Conservation (phyloP, 2,797 vertebrate genomes). For the Alcedo quadribrachys region DNA sequence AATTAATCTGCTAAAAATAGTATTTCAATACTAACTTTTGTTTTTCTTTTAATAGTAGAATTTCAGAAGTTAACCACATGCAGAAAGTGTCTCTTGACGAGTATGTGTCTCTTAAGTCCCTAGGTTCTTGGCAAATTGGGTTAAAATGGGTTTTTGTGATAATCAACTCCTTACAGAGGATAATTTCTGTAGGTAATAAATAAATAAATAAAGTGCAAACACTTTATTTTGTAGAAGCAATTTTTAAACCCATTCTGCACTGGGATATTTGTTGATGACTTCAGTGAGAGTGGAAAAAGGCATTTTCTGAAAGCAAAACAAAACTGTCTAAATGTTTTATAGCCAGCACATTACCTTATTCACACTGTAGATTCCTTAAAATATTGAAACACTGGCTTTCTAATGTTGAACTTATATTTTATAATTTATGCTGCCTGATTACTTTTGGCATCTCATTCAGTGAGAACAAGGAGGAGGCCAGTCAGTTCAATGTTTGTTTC, state of each 20-base stretch:
- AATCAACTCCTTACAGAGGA: background rate
- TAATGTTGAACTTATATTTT: conserved; percentile 6
- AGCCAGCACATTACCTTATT: background rate
- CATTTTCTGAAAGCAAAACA: background rate
- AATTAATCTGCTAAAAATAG: background rate
- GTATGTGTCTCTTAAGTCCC: background rate
- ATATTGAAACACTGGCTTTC: background rate
- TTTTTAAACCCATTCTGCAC: background rate
- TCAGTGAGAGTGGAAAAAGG: background rate
- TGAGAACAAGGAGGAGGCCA: background rate
- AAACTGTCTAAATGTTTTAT: background rate
- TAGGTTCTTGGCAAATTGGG: background rate
- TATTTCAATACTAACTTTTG: background rate
- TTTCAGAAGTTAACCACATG: background rate
- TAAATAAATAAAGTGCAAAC: background rate
- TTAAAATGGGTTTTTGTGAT: background rate
- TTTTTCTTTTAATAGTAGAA: background rate
- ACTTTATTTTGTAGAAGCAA: background rate
- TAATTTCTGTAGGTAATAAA: background rate
- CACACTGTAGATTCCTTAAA: background rate
- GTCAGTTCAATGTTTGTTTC: conserved; percentile 34
- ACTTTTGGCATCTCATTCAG: conserved; percentile 4
- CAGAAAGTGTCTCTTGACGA: background rate
- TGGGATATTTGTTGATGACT: background rate
- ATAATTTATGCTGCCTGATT: conserved; percentile 41